Percentiles rank a stretch among this genome's conserved stretches.
These are phyloP conservation scores for Corythornis cristatus DNA, from an alignment of 2,113 vertebrate species.

Conservation along the genomic window DNA sequence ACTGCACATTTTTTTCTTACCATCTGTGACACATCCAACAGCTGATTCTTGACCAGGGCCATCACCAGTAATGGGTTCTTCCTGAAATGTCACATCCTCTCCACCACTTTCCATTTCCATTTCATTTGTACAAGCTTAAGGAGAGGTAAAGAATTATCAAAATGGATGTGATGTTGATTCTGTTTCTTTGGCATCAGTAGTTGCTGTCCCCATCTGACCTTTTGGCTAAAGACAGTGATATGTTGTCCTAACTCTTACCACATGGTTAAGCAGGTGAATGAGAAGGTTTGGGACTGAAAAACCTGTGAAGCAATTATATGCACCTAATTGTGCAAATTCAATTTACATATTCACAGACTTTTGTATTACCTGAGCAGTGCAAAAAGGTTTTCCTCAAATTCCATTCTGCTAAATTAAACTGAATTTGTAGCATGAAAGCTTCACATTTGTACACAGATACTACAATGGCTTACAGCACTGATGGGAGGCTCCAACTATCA, in stretches of 20 bases:
- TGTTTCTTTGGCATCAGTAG: neutral
- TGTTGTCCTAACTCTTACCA: neutral
- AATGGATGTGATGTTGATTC: neutral
- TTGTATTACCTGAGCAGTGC: neutral
- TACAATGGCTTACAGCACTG: neutral
- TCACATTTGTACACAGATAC: neutral
- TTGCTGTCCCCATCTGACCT: neutral
- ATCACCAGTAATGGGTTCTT: constrained; percentile 33
- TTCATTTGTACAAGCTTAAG: constrained; percentile 73
- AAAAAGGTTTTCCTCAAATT: neutral
- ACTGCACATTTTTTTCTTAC: constrained; percentile 59
- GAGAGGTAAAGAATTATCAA: constrained; percentile 29
- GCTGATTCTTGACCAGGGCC: constrained; percentile 23
- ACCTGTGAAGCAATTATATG: neutral
- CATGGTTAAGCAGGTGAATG: neutral
- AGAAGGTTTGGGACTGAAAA: neutral
- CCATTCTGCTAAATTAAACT: neutral
- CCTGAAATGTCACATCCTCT: constrained; percentile 53
- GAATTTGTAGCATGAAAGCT: neutral
- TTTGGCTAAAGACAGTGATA: neutral
- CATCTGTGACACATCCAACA: constrained; percentile 64
- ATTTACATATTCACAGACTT: neutral
- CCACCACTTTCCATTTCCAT: constrained; percentile 70
- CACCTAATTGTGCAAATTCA: neutral
- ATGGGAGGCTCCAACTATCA: neutral